phyloP scores from a whole-genome alignment of 1,140 invertebrate genomes.

The Drosophila watanabei region DNA sequence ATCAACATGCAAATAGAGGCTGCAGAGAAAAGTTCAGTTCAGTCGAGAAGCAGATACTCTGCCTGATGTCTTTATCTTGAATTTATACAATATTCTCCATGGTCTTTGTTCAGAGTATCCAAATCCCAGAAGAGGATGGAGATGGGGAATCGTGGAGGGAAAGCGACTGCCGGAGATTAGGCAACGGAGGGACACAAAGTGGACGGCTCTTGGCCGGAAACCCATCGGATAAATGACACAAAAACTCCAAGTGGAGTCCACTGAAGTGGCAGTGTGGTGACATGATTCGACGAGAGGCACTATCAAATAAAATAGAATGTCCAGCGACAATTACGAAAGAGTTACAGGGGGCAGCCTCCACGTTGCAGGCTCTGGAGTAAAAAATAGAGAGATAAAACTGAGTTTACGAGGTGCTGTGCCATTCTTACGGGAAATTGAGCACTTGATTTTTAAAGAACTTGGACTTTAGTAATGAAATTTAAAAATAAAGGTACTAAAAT shows the following conservation, averaged over 20 bases:
- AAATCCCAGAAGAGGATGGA: neutral
- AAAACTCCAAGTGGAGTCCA: constrained; percentile 43
- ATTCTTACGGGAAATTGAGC: constrained; percentile 1
- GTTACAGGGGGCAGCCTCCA: neutral
- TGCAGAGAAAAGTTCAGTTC: neutral
- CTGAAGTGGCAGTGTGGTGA: constrained; percentile 12
- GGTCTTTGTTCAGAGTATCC: neutral
- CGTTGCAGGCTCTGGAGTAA: neutral
- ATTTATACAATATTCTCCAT: neutral
- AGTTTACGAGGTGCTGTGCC: constrained; percentile 2
- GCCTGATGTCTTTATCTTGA: neutral
- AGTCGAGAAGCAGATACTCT: neutral
- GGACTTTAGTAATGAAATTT: neutral
- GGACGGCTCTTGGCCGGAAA: constrained; percentile 62
- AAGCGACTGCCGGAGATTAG: constrained; percentile 40
- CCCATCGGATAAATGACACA: constrained; percentile 64
- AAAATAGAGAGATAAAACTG: neutral
- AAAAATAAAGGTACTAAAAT: neutral
- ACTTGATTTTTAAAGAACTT: neutral
- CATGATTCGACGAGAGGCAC: constrained; percentile 32
- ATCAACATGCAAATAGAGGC: constrained; percentile 41
- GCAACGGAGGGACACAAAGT: constrained; percentile 33
- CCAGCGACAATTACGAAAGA: constrained; percentile 13
- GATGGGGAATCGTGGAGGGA: neutral
- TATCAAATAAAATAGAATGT: constrained; percentile 34